Evolutionary conservation across 2,113 vertebrate genomes (phyloP).

Genomic region (Mesoclemmys tuberculata): DNA sequence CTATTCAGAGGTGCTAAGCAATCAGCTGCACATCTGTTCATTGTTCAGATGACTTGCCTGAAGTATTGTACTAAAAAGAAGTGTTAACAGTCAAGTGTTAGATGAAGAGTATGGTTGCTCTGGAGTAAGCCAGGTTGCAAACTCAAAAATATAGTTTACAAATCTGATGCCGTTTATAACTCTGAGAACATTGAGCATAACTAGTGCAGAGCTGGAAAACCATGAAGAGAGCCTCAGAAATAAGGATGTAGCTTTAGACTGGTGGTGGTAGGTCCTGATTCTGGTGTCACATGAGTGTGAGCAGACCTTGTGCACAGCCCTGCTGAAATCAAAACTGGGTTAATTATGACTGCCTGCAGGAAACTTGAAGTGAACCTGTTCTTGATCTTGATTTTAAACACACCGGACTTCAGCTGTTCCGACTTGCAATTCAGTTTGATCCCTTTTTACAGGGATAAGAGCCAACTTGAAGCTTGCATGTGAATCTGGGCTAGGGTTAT

Average conservation of each 20-base stretch:
- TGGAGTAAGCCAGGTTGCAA: no score
- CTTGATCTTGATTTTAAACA: neutral
- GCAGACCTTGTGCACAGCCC: neutral
- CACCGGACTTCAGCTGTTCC: neutral
- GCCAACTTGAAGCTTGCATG: neutral
- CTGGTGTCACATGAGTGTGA: neutral
- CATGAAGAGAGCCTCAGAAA: neutral
- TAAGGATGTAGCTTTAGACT: neutral
- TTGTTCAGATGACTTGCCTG: neutral
- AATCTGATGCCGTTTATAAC: neutral
- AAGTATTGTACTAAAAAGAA: neutral
- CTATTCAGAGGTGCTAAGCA: constrained; percentile 37
- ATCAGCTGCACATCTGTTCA: neutral
- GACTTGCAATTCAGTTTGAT: neutral
- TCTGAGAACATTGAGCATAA: neutral
- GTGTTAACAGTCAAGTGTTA: neutral
- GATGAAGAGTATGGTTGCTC: neutral
- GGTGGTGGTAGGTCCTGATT: neutral
- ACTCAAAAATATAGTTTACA: neutral
- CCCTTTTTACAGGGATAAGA: neutral
- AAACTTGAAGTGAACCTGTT: neutral
- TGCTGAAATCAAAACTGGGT: neutral
- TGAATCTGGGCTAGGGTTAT: fast-evolving
- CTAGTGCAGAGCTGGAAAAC: neutral
- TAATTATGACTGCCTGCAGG: neutral